phyloP scores from a whole-genome alignment of 1,140 invertebrate species.

The Laodelphax striatellus region DNA sequence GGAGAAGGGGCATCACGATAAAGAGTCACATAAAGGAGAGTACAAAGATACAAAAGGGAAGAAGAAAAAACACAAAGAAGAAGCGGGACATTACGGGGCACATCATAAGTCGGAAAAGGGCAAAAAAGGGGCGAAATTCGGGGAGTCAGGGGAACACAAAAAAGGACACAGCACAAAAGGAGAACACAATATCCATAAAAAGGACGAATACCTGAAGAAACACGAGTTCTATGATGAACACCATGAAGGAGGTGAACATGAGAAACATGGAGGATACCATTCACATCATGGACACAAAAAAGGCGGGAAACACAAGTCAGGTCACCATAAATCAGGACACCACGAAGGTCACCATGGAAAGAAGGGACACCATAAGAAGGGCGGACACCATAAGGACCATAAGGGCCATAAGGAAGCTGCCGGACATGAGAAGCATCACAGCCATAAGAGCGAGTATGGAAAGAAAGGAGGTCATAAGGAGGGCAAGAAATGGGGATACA shows the following conservation, averaged over 20 bases:
- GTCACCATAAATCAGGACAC: conserved; percentile 35
- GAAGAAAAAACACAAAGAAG: conserved; percentile 30
- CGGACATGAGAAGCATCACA: conserved; percentile 41
- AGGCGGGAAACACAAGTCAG: conserved; percentile 34
- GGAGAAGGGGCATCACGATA: conserved; percentile 31
- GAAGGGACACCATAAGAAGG: conserved; percentile 41
- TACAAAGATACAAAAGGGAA: conserved; percentile 30
- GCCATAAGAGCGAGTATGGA: conserved; percentile 33
- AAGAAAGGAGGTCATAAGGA: conserved; percentile 35
- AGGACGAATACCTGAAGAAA: conserved; percentile 60
- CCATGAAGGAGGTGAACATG: conserved; percentile 48
- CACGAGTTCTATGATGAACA: conserved; percentile 60
- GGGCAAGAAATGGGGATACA: conserved; percentile 38
- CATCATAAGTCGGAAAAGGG: conserved; percentile 29
- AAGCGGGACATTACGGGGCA: conserved; percentile 31
- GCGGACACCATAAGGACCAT: conserved; percentile 39
- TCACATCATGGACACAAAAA: conserved; percentile 39
- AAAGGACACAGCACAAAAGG: conserved; percentile 61
- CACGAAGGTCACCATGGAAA: conserved; percentile 43
- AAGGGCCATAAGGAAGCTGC: conserved; percentile 40
- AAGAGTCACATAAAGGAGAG: conserved; percentile 28
- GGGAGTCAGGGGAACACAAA: conserved; percentile 50
- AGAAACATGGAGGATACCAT: conserved; percentile 46
- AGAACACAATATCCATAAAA: conserved; percentile 57
- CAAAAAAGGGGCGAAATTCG: conserved; percentile 34